Evolutionary conservation across 2,888 invertebrate species (phyloP), one percentile per base, ranked within the genome.

Genomic region (Habroteleia sp.): DNA sequence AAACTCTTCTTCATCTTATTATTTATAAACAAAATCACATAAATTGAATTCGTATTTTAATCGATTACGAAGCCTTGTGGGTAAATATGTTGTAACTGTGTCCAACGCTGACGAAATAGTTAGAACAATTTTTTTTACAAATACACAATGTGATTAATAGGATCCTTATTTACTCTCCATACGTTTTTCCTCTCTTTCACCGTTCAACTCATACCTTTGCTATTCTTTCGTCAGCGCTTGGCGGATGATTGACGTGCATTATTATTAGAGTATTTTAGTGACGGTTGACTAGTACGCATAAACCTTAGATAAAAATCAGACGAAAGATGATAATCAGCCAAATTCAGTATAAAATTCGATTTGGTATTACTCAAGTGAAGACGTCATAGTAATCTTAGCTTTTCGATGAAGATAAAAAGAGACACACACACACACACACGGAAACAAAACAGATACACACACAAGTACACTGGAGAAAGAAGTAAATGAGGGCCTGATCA

Each of bases 241-340:
- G 78, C 77, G 77, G 80, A 78, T 78, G 72, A 79, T 80, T 76
- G 80, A 77, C 79, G 78, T 84, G 80, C 81, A 80, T 84, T 82
- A 82, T 81, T 80, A 79, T 72, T 78, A 78, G 78, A 69, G 72
- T 74, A 66, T 60, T 60, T 74, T 74, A 74, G 74, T 52, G 39
- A 60, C 54, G 62, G 54, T 74, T 74, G 44, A 74, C 50, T 62
- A 63, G 56, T 41, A 56, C 54, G 63, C 62, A 46, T 68, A 74
- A 68, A 74, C 48, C 29, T 63, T 74, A 74, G 74, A 65, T 54
- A 31, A 48, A 56, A 54, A 60, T 42, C 56, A 62, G 37, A 31
- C 52, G 25, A 48, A 56, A 74, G 10, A 37, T 10, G 11, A 66
- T 16, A 31, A 39, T 48, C 27, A 29, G 39, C 29, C n/a, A 14